phyloP scores from a whole-genome alignment of 1,140 invertebrate genomes.

The Melipona quadrifasciata region DNA sequence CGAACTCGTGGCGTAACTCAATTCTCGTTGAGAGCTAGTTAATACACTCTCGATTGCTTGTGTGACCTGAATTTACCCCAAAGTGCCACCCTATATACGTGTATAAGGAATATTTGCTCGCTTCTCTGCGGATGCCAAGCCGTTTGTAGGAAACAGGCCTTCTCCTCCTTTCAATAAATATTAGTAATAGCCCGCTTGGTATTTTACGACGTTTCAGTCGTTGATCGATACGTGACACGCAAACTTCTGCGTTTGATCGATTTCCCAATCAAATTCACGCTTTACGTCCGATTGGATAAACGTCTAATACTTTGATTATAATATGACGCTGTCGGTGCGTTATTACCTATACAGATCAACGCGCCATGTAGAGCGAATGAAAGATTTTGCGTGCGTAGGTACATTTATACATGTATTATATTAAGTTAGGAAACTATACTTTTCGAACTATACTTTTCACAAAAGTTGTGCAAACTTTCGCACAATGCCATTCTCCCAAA shows the following conservation, averaged over 20 bases:
- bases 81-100: constrained; percentile 49
- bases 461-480: not conserved
- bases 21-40: constrained; percentile 63
- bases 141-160: constrained; percentile 43
- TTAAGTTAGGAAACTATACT: constrained; percentile 16
- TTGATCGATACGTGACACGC: not conserved
- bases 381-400: not conserved
- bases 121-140: constrained; percentile 38
- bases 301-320: not conserved
- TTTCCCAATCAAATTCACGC: not conserved
- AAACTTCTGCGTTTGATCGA: not conserved
- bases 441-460: not conserved
- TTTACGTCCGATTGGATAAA: not conserved
- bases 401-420: not conserved
- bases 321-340: not conserved
- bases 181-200: not conserved
- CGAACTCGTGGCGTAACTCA: constrained; percentile 59
- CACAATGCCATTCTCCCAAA: not conserved
- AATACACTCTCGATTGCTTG: constrained; percentile 65
- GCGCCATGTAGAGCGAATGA: not conserved
- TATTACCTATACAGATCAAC: not conserved
- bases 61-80: constrained; percentile 62
- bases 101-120: constrained; percentile 55
- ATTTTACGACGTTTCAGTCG: not conserved
- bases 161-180: constrained; percentile 25